Evolutionary conservation across 2,797 vertebrate genomes (phyloP).

Genomic region (Staurois parvus): DNA sequence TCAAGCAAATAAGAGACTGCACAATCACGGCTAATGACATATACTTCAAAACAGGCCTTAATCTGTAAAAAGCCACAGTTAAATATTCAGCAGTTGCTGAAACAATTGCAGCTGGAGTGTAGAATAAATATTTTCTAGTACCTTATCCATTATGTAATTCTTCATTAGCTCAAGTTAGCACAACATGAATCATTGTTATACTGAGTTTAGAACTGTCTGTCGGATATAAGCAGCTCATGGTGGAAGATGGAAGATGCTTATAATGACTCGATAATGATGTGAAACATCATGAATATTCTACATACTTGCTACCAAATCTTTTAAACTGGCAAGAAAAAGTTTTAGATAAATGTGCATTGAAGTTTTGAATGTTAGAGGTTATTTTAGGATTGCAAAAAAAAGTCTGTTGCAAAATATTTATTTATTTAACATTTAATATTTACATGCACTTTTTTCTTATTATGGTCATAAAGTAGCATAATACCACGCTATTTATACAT

Average conservation of each 20-base stretch:
- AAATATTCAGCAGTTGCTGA: slow-evolving; percentile 52
- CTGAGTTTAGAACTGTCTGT: slow-evolving; percentile 18
- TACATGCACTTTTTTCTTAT: too few relatives aligned
- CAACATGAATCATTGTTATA: slow-evolving; percentile 50
- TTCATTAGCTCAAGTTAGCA: slow-evolving; percentile 46
- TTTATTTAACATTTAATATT: too few relatives aligned
- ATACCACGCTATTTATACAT: too few relatives aligned
- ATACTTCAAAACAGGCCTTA: slow-evolving; percentile 44
- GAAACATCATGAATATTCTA: slow-evolving; percentile 38
- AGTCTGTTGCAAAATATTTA: too few relatives aligned
- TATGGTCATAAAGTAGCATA: too few relatives aligned
- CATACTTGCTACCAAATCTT: slow-evolving; percentile 19
- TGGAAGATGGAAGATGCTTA: slow-evolving; percentile 36
- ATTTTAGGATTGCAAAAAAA: too few relatives aligned
- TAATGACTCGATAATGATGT: slow-evolving; percentile 49
- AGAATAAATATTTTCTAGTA: slow-evolving; percentile 57
- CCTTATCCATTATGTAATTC: slow-evolving; percentile 49
- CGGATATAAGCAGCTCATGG: neutral
- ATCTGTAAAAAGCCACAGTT: slow-evolving; percentile 52
- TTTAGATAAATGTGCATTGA: neutral
- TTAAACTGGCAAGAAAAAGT: slow-evolving; percentile 7
- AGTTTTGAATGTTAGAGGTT: neutral
- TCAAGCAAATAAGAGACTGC: slow-evolving; percentile 44
- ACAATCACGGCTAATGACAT: slow-evolving; percentile 50
- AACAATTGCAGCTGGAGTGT: slow-evolving; percentile 49